Evolutionary conservation across 2,113 vertebrate genomes (phyloP).

Genomic region (Mohoua ochrocephala): DNA sequence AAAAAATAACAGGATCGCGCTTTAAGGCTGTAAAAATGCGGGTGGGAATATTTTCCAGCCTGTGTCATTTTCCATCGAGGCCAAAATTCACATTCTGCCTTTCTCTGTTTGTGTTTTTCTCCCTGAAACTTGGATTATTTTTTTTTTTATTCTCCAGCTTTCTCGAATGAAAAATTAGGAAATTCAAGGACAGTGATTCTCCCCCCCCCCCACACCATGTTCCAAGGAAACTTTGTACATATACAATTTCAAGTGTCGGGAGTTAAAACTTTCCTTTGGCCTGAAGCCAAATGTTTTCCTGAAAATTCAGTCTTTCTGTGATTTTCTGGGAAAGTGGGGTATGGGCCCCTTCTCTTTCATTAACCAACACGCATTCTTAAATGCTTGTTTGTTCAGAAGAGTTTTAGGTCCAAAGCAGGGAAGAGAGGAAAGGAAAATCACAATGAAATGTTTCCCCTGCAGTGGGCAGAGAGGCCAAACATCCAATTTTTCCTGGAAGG

Average conservation of each 20-base stretch:
- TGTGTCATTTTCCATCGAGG: constrained; percentile 7
- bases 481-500: not conserved
- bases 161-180: not conserved
- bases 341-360: not conserved
- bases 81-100: constrained; percentile 28
- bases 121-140: not conserved
- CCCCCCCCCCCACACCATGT: too few species aligned
- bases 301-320: not conserved
- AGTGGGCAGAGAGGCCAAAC: not conserved
- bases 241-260: accelerated
- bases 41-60: constrained; percentile 57
- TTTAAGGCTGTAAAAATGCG: constrained; percentile 57
- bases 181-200: not conserved
- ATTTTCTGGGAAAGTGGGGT: not conserved
- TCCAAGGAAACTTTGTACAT: not conserved
- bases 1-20: not conserved
- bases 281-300: not conserved
- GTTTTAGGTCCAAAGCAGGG: not conserved
- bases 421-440: not conserved
- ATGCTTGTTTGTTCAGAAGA: accelerated
- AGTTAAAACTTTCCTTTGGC: not conserved
- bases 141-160: not conserved
- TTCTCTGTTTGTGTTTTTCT: not conserved
- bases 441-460: not conserved
- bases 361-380: not conserved